phyloP scores from a whole-genome alignment of 2,888 invertebrate species.

The Netelia inedita region DNA sequence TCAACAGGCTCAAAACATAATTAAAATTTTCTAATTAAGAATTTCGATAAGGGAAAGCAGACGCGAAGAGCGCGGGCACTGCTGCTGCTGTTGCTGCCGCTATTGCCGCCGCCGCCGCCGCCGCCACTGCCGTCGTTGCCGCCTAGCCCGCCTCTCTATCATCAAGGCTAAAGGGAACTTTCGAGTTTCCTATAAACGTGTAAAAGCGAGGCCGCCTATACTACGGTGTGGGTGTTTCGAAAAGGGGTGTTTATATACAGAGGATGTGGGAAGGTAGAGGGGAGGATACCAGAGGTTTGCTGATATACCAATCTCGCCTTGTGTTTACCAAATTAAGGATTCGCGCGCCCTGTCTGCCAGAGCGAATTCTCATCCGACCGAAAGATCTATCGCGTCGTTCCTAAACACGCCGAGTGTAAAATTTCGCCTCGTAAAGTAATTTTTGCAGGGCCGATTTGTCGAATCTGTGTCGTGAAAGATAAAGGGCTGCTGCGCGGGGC shows the following conservation, averaged over 20 bases:
- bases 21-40: conserved; percentile 85
- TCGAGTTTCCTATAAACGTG: conserved; percentile 63
- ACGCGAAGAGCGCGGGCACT: conserved; percentile 53
- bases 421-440: conserved; percentile 16
- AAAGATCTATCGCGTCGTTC: conserved; percentile 45
- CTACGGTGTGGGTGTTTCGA: conserved; percentile 18
- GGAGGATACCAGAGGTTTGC: conserved; percentile 54
- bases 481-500: background rate
- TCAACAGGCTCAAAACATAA: conserved; percentile 82
- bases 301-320: conserved; percentile 63
- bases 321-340: conserved; percentile 69
- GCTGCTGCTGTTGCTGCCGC: conserved; percentile 15
- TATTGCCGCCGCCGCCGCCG: no score
- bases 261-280: conserved; percentile 5
- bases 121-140: no score
- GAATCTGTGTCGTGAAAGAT: background rate
- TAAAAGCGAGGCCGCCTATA: conserved; percentile 49
- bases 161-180: conserved; percentile 64
- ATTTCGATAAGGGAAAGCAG: conserved; percentile 82
- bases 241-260: conserved; percentile 19
- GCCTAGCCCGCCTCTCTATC: conserved; percentile 63
- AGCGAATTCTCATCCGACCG: conserved; percentile 32
- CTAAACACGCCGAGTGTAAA: conserved; percentile 1
- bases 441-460: background rate
- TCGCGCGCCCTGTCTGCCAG: conserved; percentile 44